A percentile compares a stretch with the other conserved stretches of the same genome.
phyloP scores from a whole-genome alignment of 2,888 invertebrate genomes.

The Athalia circularis region DNA sequence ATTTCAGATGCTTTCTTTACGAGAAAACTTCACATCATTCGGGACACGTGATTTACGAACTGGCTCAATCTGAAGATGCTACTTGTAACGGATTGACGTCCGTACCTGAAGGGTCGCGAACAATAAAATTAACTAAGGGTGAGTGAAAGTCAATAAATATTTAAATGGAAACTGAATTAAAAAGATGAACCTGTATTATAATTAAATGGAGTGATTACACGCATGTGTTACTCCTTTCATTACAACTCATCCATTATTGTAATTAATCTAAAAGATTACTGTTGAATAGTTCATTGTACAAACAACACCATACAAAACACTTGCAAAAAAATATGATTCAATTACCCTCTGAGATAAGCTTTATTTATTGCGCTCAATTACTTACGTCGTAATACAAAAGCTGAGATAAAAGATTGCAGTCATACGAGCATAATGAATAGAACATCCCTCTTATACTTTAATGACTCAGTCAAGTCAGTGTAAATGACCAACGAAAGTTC shows the following conservation, averaged over 20 bases:
- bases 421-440: too few species aligned
- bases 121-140: constrained; percentile 87
- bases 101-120: constrained; percentile 85
- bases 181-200: neutral
- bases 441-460: too few species aligned
- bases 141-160: constrained; percentile 55
- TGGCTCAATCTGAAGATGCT: constrained; percentile 88
- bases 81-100: constrained; percentile 86
- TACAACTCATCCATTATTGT: constrained; percentile 27
- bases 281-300: constrained; percentile 11
- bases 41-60: constrained; percentile 78
- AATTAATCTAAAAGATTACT: constrained; percentile 8
- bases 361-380: constrained; percentile 24
- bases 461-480: too few species aligned
- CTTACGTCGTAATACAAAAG: constrained; percentile 19
- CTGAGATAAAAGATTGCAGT: constrained; percentile 28
- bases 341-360: constrained; percentile 18
- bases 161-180: constrained; percentile 18
- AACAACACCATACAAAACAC: neutral
- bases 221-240: constrained; percentile 10
- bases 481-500: too few species aligned
- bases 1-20: constrained; percentile 85
- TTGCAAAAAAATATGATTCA: constrained; percentile 32
- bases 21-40: constrained; percentile 74
- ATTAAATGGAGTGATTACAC: constrained; percentile 24